Conservation (phyloP, 2,797 vertebrate genomes). For the Thunnus albacares region DNA sequence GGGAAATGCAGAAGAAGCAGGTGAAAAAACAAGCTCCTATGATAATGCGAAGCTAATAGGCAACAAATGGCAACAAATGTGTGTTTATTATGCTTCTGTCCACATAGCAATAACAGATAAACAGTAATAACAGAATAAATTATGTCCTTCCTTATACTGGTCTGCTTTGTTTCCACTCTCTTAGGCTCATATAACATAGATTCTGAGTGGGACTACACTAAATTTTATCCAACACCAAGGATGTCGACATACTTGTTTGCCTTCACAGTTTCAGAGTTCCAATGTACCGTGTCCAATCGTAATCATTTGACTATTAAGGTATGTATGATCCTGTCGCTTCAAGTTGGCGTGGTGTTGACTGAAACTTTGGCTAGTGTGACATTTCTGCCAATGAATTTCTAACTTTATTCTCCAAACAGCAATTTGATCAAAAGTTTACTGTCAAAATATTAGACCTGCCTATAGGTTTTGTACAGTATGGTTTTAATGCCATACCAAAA, state of each 20-base stretch:
- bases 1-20: constrained; percentile 10
- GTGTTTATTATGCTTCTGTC: background rate
- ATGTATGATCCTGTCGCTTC: constrained; percentile 29
- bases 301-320: constrained; percentile 51
- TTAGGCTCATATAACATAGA: background rate
- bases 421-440: background rate
- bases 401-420: background rate
- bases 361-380: background rate
- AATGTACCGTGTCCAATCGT: too few relatives aligned
- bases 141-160: background rate
- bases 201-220: constrained; percentile 70
- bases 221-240: constrained; percentile 61
- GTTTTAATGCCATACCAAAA: background rate
- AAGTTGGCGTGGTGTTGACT: background rate
- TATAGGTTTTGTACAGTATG: background rate
- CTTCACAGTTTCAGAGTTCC: constrained; percentile 81
- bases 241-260: constrained; percentile 88
- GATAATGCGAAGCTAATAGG: background rate
- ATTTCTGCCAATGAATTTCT: background rate
- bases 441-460: background rate
- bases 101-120: background rate
- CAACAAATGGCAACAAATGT: background rate
- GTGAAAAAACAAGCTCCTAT: constrained; percentile 12
- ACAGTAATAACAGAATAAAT: background rate
- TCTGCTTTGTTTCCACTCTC: constrained; percentile 12